Percentiles rank a stretch among this genome's conserved stretches.
phyloP scores from a whole-genome alignment of 2,797 vertebrate species.

The Poeciliopsis gracilis region DNA sequence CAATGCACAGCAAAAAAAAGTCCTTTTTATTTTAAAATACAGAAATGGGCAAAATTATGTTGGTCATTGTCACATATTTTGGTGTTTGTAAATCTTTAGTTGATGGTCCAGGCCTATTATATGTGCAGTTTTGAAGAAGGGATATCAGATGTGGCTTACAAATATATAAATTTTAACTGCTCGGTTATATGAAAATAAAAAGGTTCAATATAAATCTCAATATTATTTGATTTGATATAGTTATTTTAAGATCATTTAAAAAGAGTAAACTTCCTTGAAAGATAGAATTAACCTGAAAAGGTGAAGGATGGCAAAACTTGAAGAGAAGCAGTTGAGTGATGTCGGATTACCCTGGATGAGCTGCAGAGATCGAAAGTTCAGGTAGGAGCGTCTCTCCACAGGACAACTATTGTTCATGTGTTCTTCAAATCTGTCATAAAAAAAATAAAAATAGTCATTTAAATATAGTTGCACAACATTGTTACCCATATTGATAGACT shows the following conservation, averaged over 20 bases:
- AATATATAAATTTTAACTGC: not conserved
- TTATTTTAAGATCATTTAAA: slow-evolving; percentile 1
- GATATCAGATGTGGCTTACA: not conserved
- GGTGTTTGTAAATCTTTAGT: too few species aligned
- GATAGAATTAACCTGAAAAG: not conserved
- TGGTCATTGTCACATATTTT: too few species aligned
- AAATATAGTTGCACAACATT: not conserved
- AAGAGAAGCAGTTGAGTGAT: not conserved
- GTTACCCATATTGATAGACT: not conserved
- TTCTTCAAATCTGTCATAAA: not conserved
- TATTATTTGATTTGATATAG: not conserved
- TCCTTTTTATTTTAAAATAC: too few species aligned
- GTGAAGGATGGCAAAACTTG: not conserved
- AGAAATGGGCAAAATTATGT: too few species aligned
- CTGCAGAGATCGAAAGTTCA: not conserved
- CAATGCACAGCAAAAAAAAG: too few species aligned
- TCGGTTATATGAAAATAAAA: not conserved
- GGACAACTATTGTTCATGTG: not conserved
- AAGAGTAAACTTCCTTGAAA: not conserved
- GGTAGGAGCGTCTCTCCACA: not conserved
- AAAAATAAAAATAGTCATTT: not conserved
- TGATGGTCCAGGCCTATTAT: not conserved
- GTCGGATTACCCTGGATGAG: not conserved
- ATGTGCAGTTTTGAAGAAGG: not conserved
- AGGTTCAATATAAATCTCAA: not conserved